Percentiles rank a stretch among this genome's conserved stretches.
Conservation (phyloP, 2,888 invertebrate genomes). For the Cerastis leucographa region DNA sequence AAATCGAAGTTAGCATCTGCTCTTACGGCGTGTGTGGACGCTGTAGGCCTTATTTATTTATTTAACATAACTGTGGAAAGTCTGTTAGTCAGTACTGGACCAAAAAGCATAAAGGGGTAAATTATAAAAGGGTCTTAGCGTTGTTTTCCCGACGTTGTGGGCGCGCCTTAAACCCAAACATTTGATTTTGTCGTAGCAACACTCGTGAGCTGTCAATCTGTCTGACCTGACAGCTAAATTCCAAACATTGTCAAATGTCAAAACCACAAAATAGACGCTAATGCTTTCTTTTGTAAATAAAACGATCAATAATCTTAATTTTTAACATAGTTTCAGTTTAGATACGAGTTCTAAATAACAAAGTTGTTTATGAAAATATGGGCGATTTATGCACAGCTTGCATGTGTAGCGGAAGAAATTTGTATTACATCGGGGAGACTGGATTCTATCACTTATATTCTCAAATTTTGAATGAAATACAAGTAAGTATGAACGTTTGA, state of each 20-base stretch:
- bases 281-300: constrained; percentile 41
- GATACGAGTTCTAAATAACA: not conserved
- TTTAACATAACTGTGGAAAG: too few species aligned
- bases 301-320: constrained; percentile 40
- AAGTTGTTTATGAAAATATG: constrained; percentile 74
- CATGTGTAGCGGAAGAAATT: constrained; percentile 78
- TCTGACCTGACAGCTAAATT: not conserved
- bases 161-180: not conserved
- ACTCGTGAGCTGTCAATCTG: constrained; percentile 3
- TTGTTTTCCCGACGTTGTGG: too few species aligned
- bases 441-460: constrained; percentile 77
- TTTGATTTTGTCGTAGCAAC: not conserved
- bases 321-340: not conserved
- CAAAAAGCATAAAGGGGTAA: too few species aligned
- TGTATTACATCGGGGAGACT: constrained; percentile 77
- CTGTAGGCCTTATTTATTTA: too few species aligned
- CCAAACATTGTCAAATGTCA: constrained; percentile 41
- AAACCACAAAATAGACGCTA: constrained; percentile 39
- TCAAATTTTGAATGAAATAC: constrained; percentile 84
- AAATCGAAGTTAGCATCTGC: too few species aligned
- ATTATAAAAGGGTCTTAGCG: too few species aligned
- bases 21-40: too few species aligned
- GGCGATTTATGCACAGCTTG: constrained; percentile 81
- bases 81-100: too few species aligned
- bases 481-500: constrained; percentile 70